Evolutionary conservation across 2,888 invertebrate genomes (phyloP).

Genomic region (Drosophila prostipennis): DNA sequence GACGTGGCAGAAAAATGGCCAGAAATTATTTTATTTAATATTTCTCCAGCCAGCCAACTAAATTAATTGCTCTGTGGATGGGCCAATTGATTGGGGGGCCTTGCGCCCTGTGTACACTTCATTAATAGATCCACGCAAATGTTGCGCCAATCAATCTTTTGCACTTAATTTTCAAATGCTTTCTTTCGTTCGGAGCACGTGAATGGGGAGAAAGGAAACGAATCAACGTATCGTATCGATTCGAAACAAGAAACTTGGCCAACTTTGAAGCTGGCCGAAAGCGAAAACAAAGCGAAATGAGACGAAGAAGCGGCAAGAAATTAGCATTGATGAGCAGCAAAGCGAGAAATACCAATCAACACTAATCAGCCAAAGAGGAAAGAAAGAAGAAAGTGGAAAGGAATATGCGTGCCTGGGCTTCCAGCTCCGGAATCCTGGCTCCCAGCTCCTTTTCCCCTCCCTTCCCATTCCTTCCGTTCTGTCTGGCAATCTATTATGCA

Average conservation of each 20-base stretch:
- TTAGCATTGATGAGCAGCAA: slow-evolving; percentile 80
- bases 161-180: slow-evolving; percentile 62
- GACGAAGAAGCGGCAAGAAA: slow-evolving; percentile 50
- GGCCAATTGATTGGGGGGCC: slow-evolving; percentile 43
- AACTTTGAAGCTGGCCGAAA: slow-evolving; percentile 41
- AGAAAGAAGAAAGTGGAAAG: slow-evolving; percentile 21
- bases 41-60: slow-evolving; percentile 42
- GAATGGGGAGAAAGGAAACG: slow-evolving; percentile 32
- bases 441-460: background rate
- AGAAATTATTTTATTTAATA: slow-evolving; percentile 72
- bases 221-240: slow-evolving; percentile 28
- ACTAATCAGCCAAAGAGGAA: slow-evolving; percentile 72
- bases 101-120: slow-evolving; percentile 53
- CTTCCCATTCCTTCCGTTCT: slow-evolving; percentile 10
- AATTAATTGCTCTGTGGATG: slow-evolving; percentile 57
- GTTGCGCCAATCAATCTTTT: slow-evolving; percentile 69
- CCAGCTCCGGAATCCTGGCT: background rate
- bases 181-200: slow-evolving; percentile 23
- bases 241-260: slow-evolving; percentile 33
- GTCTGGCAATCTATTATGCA: slow-evolving; percentile 60
- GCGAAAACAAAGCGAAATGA: slow-evolving; percentile 23
- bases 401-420: slow-evolving; percentile 52
- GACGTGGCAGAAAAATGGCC: slow-evolving; percentile 77
- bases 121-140: slow-evolving; percentile 63
- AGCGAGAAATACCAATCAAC: slow-evolving; percentile 81